A percentile compares a stretch with the other conserved stretches of the same genome.
Conservation (phyloP, 2,113 vertebrate species). For the Scalopus aquaticus region DNA sequence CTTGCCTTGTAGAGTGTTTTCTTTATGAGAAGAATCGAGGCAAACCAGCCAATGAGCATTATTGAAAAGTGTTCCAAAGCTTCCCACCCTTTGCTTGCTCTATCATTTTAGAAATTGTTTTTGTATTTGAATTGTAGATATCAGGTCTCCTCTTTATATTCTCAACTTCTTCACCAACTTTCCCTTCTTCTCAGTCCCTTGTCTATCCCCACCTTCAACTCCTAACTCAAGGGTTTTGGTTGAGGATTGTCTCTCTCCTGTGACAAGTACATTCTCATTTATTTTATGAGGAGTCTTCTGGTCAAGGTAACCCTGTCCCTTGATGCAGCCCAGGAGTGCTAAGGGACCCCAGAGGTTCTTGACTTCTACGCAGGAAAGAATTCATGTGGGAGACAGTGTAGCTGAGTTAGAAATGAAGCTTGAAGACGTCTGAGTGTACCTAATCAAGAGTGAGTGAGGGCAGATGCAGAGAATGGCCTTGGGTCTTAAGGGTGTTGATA, state of each 20-base stretch:
- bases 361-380: too few relatives aligned
- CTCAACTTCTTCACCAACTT: background rate
- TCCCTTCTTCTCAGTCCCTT: background rate
- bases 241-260: background rate
- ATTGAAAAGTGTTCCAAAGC: background rate
- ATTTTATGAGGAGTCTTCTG: background rate
- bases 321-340: background rate
- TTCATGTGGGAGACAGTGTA: too few relatives aligned
- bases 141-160: background rate
- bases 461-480: too few relatives aligned
- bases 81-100: background rate
- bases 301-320: background rate
- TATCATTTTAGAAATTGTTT: background rate
- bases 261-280: background rate
- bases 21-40: background rate
- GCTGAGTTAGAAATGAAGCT: too few relatives aligned
- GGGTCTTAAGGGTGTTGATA: too few relatives aligned
- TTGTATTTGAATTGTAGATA: conserved; percentile 41
- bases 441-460: too few relatives aligned
- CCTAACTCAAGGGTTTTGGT: background rate
- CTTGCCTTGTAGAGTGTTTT: conserved; percentile 63
- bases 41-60: background rate
- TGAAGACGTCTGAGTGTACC: too few relatives aligned
- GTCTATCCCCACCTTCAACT: background rate
- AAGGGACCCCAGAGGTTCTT: too few relatives aligned